These are phyloP conservation scores for Melikaiella ostensackeni DNA, from an alignment of 2,888 invertebrate genomes.

Conservation along the genomic window DNA sequence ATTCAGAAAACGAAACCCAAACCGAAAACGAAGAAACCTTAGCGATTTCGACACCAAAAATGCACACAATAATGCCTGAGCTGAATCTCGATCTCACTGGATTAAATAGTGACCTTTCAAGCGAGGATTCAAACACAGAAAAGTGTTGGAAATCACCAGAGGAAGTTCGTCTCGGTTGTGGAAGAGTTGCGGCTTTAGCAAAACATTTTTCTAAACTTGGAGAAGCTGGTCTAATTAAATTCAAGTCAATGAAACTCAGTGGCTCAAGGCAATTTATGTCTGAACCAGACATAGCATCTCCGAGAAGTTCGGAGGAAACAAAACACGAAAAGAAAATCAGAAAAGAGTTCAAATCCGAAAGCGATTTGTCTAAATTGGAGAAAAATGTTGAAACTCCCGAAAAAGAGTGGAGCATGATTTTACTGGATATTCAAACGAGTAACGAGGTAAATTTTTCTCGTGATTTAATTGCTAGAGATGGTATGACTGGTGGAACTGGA, in stretches of 20 bases:
- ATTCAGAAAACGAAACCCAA: not conserved
- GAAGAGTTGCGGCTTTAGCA: constrained; percentile 85
- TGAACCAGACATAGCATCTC: constrained; percentile 73
- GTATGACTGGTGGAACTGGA: constrained; percentile 35
- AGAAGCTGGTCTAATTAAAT: constrained; percentile 73
- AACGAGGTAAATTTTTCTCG: constrained; percentile 52
- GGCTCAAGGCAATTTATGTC: constrained; percentile 69
- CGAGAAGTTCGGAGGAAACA: constrained; percentile 54
- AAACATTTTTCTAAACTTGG: constrained; percentile 81
- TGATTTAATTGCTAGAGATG: constrained; percentile 29
- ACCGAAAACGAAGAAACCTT: constrained; percentile 26
- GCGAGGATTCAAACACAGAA: constrained; percentile 64
- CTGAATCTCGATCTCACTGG: constrained; percentile 74
- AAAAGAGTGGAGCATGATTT: constrained; percentile 67
- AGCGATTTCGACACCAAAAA: constrained; percentile 45
- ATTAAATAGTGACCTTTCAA: constrained; percentile 67
- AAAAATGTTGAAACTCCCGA: constrained; percentile 63
- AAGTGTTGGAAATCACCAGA: constrained; percentile 86
- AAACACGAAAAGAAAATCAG: constrained; percentile 36
- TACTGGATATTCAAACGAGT: constrained; percentile 66
- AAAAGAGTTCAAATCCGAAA: constrained; percentile 69
- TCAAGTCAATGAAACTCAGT: constrained; percentile 64
- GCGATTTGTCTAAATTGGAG: constrained; percentile 63
- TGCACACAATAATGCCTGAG: constrained; percentile 66
- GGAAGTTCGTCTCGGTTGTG: constrained; percentile 83